phyloP scores from a whole-genome alignment of 2,888 invertebrate genomes.

The Clostera curtula region DNA sequence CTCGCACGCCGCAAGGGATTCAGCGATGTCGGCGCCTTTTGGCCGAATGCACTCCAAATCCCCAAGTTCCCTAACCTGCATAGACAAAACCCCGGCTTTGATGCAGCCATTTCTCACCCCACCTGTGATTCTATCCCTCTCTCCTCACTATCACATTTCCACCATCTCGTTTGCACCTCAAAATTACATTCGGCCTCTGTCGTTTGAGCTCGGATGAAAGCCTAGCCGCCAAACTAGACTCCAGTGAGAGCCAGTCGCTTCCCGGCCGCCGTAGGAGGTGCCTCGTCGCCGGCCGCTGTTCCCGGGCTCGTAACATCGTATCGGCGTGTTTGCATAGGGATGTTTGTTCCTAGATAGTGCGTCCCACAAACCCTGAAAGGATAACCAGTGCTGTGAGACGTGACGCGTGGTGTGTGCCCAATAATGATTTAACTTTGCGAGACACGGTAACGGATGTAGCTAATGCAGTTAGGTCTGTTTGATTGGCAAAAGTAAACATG shows the following conservation, averaged over 20 bases:
- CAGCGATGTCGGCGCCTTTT: slow-evolving; percentile 33
- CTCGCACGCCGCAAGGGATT: slow-evolving; percentile 33
- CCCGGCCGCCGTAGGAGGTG: slow-evolving; percentile 52
- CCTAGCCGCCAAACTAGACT: slow-evolving; percentile 68
- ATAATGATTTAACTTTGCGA: too few species aligned
- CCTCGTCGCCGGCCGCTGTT: slow-evolving; percentile 41
- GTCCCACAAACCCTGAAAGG: slow-evolving; percentile 49
- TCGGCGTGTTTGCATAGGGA: slow-evolving; percentile 55
- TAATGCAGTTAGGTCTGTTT: slow-evolving; percentile 58
- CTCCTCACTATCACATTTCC: slow-evolving; percentile 29
- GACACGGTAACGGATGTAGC: slow-evolving; percentile 37
- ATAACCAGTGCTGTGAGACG: slow-evolving; percentile 52
- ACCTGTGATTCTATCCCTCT: slow-evolving; percentile 51
- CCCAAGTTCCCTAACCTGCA: slow-evolving; percentile 59
- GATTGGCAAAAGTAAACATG: slow-evolving; percentile 62
- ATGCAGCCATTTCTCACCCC: slow-evolving; percentile 58
- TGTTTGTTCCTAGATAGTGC: slow-evolving; percentile 66
- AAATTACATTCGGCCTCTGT: slow-evolving; percentile 68
- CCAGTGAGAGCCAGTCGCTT: slow-evolving; percentile 68
- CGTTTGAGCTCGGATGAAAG: slow-evolving; percentile 70
- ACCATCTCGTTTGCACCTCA: slow-evolving; percentile 55
- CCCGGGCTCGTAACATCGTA: slow-evolving; percentile 60
- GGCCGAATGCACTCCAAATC: slow-evolving; percentile 57
- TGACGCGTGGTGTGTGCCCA: slow-evolving; percentile 35
- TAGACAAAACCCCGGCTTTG: slow-evolving; percentile 47